Base-by-base conservation (phyloP, 2,797 vertebrate species). In the Neoniphon sammara region DNA sequence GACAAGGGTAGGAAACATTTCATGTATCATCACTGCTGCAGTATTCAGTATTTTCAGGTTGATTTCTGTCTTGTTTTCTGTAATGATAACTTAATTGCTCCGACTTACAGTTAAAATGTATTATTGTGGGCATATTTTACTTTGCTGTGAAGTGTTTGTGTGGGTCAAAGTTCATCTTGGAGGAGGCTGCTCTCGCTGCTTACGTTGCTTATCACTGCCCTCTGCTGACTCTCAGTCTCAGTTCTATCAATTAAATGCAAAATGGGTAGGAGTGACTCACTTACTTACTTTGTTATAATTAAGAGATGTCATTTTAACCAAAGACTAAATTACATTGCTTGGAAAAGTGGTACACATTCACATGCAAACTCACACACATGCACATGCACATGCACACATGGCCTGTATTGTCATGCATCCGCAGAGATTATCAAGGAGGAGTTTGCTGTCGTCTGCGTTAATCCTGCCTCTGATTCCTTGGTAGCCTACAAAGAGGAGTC, bases 141-240 rank as follows among this genome's bases (percentile, higher is more conserved):
- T 14, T 12, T 42, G 11, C 39, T 14, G 12, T 42, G 11, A 42
- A 42, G 39, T 14, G 39, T 50, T 36, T n/a, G 46, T 66, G 44
- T 74, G 75, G 65, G 75, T 75, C 60, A 82, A 62, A 77, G 67
- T 72, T 80, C 49, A 61, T 0, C 15, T 62, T 71, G 60, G 5
- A 0, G 0, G 46, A 50, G 20, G 49, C 49, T 21, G 0, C 50
- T 46, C 60, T 11, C 44, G 1, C 21, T 1, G 31, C 34, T 47
- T 49, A 49, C 8, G 4, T 14, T 78, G 85, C 55, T 66, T 14
- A 34, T 11, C 86, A 85, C 89, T 88, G 89, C 92, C 88, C 88
- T 73, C 92, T 92, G 83, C 83, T 92, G 92, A 17, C 18, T 20
- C 14, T 11, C n/a, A 18, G 4, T 7, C 47, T n/a, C 23, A 50